Percentiles rank a stretch among this genome's conserved stretches.
These are phyloP conservation scores for Cephus cinctus DNA, from an alignment of 1,140 invertebrate species.

Conservation along the genomic window DNA sequence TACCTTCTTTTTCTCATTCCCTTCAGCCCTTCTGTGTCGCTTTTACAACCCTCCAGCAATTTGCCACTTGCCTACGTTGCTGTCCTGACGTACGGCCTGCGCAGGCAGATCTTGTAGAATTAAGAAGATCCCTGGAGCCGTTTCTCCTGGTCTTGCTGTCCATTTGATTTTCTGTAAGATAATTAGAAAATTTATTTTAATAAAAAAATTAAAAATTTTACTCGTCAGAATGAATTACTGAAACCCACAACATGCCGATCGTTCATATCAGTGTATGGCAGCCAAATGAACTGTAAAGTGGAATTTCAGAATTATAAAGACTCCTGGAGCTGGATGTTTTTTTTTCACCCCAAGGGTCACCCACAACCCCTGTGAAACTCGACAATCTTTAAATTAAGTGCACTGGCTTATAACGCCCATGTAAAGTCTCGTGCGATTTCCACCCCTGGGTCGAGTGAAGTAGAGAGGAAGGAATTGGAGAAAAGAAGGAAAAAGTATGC, in stretches of 20 bases:
- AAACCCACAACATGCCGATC: too few relatives aligned
- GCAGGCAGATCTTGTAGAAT: too few relatives aligned
- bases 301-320: constrained; percentile 46
- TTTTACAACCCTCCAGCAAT: constrained; percentile 42
- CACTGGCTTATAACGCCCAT: constrained; percentile 47
- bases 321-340: constrained; percentile 14
- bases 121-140: too few relatives aligned
- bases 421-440: constrained; percentile 47
- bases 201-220: too few relatives aligned
- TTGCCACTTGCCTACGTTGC: constrained; percentile 44
- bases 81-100: too few relatives aligned
- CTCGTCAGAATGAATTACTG: too few relatives aligned
- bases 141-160: too few relatives aligned
- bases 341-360: constrained; percentile 9
- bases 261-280: too few relatives aligned
- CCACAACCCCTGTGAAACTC: constrained; percentile 7
- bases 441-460: constrained; percentile 9
- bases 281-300: constrained; percentile 50
- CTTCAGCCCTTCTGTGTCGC: constrained; percentile 34
- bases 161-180: too few relatives aligned
- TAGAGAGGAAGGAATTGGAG: too few relatives aligned
- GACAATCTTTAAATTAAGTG: constrained; percentile 53
- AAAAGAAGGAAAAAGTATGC: too few relatives aligned
- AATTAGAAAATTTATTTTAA: too few relatives aligned
- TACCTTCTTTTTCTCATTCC: constrained; percentile 25